Conservation (phyloP, 2,888 invertebrate genomes). For the Tenodera sinensis region DNA sequence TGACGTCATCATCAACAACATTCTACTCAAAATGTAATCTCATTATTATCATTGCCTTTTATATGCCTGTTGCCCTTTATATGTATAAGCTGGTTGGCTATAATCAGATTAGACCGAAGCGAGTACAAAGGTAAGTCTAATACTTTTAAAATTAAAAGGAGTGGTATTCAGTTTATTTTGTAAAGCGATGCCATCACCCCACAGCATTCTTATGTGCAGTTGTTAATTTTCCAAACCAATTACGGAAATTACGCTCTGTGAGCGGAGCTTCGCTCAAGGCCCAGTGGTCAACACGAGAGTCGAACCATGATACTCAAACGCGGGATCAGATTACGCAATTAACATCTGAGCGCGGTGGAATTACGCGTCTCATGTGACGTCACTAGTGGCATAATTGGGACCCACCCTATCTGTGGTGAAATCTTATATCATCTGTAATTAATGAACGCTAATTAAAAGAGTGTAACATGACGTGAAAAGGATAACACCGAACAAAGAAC, state of each 20-base stretch:
- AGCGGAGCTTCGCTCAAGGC: background rate
- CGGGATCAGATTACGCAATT: background rate
- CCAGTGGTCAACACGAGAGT: background rate
- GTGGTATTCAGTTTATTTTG: too few species aligned
- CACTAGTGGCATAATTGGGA: background rate
- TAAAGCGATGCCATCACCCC: too few species aligned
- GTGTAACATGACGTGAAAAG: background rate
- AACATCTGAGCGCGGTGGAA: background rate
- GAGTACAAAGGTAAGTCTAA: too few species aligned
- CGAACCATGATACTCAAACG: background rate
- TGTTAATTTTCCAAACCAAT: background rate
- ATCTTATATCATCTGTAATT: background rate
- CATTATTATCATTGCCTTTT: too few species aligned
- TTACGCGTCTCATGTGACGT: background rate
- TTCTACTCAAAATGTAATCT: too few species aligned
- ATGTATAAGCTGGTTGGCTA: too few species aligned
- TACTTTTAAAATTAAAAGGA: too few species aligned
- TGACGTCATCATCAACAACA: too few species aligned
- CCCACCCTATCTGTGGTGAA: background rate
- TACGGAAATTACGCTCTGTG: background rate
- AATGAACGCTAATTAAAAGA: background rate
- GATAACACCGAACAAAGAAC: background rate
- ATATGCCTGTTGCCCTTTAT: too few species aligned
- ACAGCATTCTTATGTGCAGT: background rate
- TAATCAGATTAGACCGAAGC: too few species aligned